Conservation (phyloP, 2,888 invertebrate genomes). For the Neocrepidodera transversa region DNA sequence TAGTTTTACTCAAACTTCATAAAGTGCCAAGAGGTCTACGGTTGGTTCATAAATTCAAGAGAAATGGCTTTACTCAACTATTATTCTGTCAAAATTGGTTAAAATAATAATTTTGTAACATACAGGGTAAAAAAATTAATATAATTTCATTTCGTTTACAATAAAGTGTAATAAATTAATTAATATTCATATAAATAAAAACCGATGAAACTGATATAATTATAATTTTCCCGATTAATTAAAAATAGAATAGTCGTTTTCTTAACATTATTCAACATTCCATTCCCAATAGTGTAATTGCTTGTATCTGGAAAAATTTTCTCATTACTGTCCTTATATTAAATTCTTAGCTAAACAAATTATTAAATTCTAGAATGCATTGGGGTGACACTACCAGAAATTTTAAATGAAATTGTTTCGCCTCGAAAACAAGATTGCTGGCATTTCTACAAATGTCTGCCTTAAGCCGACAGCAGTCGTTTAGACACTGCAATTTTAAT, state of each 20-base stretch:
- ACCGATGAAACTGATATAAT: too few relatives aligned
- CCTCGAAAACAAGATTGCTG: background rate
- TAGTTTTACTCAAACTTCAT: background rate
- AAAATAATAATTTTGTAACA: background rate
- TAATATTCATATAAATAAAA: too few relatives aligned
- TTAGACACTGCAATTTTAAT: too few relatives aligned
- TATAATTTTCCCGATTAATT: too few relatives aligned
- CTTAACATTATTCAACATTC: too few relatives aligned
- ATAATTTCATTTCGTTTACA: too few relatives aligned
- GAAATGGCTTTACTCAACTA: background rate
- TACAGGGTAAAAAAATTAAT: background rate
- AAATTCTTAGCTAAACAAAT: background rate
- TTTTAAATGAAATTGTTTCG: slow-evolving; percentile 1
- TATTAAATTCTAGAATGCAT: background rate
- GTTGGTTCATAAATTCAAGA: background rate
- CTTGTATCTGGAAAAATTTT: background rate
- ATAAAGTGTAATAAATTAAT: too few relatives aligned
- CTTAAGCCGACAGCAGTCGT: too few relatives aligned
- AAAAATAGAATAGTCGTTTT: too few relatives aligned
- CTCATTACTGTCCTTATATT: background rate
- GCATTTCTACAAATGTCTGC: background rate
- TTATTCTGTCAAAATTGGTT: background rate
- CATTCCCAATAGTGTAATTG: too few relatives aligned
- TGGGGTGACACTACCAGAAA: background rate
- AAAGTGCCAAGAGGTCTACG: background rate